These are phyloP conservation scores for Ptilodon capucinus DNA, from an alignment of 2,888 invertebrate genomes.

Conservation along the genomic window DNA sequence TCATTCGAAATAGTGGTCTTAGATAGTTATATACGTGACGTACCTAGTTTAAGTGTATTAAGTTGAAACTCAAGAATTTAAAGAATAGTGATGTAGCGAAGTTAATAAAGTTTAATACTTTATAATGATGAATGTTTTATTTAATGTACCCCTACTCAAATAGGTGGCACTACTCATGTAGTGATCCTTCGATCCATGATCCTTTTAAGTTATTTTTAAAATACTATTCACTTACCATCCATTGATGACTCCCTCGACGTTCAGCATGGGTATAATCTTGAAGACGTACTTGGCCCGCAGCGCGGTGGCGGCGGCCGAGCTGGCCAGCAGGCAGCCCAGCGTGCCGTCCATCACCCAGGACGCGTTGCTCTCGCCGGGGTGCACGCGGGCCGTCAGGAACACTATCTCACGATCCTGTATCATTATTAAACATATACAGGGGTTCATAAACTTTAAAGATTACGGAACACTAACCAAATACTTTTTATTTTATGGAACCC, in stretches of 20 bases:
- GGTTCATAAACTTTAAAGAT: no score
- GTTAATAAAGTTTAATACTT: constrained; percentile 74
- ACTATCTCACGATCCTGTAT: constrained; percentile 85
- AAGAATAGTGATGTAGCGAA: constrained; percentile 75
- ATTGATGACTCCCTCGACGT: constrained; percentile 93
- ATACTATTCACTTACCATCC: constrained; percentile 85
- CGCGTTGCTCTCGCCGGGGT: constrained; percentile 94
- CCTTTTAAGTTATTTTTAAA: not conserved
- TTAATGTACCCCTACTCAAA: no score
- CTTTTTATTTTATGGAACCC: no score
- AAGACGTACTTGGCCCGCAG: constrained; percentile 89
- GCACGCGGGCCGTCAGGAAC: constrained; percentile 90
- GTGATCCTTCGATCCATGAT: no score
- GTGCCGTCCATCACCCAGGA: constrained; percentile 95
- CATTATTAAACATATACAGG: no score
- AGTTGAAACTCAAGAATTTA: constrained; percentile 79
- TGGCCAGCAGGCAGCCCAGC: constrained; percentile 84
- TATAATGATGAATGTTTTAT: constrained; percentile 45
- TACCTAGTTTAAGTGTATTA: constrained; percentile 77
- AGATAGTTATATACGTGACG: constrained; percentile 76
- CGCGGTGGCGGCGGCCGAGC: constrained; percentile 79
- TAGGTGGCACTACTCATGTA: no score
- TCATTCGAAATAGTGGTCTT: constrained; percentile 69
- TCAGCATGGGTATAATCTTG: constrained; percentile 94
- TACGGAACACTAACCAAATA: no score